These are phyloP conservation scores for Coelopa pilipes DNA, from an alignment of 2,888 invertebrate genomes.

Conservation along the genomic window DNA sequence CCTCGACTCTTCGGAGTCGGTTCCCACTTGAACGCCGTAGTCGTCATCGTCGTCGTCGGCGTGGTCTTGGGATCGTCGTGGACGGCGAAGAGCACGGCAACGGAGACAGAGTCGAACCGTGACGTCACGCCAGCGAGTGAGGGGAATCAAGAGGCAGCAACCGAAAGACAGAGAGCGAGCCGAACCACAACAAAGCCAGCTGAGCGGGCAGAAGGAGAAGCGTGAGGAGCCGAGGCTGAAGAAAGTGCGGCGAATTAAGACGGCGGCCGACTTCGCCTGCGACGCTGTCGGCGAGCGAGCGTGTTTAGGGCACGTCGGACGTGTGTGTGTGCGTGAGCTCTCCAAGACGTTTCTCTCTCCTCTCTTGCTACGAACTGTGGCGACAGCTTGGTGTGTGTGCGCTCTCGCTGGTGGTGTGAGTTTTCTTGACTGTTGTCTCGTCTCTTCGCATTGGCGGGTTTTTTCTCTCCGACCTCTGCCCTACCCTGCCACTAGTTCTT, in stretches of 20 bases:
- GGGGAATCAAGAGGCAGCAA: background rate
- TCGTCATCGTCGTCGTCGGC: no score
- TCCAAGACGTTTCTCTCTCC: conserved; percentile 2
- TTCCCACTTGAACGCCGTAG: background rate
- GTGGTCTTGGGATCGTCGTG: background rate
- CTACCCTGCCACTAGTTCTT: no score
- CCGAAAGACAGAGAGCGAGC: background rate
- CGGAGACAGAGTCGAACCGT: conserved; percentile 28
- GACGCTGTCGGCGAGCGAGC: background rate
- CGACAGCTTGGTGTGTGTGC: conserved; percentile 5
- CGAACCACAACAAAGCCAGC: conserved; percentile 48
- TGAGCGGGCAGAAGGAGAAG: background rate
- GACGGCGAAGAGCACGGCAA: background rate
- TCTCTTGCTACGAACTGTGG: background rate
- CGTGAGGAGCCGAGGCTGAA: background rate
- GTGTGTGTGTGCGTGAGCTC: background rate
- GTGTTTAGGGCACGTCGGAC: background rate
- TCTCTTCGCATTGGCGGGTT: conserved; percentile 12
- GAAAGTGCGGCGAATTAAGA: conserved; percentile 53
- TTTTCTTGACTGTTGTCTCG: conserved; percentile 20
- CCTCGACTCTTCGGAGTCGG: background rate
- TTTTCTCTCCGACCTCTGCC: background rate
- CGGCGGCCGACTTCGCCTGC: background rate
- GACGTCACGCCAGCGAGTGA: conserved; percentile 52
- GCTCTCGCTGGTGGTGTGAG: conserved; percentile 21